phyloP scores from a whole-genome alignment of 2,113 vertebrate genomes.

The Halichoerus grypus region DNA sequence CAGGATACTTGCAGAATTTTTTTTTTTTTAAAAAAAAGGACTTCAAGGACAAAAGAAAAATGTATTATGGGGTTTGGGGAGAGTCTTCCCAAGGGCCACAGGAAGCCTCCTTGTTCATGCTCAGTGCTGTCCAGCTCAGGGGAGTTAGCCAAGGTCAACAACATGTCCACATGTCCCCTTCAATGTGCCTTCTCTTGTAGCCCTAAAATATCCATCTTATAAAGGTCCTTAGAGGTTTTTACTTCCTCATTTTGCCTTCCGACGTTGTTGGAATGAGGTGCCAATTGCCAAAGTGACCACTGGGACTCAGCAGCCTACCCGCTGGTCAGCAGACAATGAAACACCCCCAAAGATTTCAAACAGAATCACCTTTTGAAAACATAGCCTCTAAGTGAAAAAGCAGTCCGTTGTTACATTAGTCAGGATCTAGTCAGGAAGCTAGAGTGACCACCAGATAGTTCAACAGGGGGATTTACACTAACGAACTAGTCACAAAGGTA shows the following conservation, averaged over 20 bases:
- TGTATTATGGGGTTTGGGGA: background rate
- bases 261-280: background rate
- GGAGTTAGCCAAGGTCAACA: background rate
- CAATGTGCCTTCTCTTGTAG: background rate
- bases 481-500: background rate
- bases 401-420: background rate
- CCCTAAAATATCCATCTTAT: background rate
- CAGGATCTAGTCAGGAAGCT: background rate
- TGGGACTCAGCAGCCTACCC: background rate
- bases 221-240: background rate
- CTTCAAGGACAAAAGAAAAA: background rate
- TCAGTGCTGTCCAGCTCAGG: background rate
- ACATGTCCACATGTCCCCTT: background rate
- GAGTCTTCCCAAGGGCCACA: background rate
- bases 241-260: slow-evolving; percentile 9
- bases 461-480: background rate
- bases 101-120: background rate
- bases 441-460: background rate
- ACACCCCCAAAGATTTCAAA: background rate
- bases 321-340: background rate
- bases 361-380: slow-evolving; percentile 3
- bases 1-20: background rate
- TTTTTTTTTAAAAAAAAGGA: background rate
- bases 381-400: background rate
- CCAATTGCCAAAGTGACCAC: background rate